These are phyloP conservation scores for Panagrolaimus sp. DNA, from an alignment of 1,140 invertebrate species.

Conservation along the genomic window DNA sequence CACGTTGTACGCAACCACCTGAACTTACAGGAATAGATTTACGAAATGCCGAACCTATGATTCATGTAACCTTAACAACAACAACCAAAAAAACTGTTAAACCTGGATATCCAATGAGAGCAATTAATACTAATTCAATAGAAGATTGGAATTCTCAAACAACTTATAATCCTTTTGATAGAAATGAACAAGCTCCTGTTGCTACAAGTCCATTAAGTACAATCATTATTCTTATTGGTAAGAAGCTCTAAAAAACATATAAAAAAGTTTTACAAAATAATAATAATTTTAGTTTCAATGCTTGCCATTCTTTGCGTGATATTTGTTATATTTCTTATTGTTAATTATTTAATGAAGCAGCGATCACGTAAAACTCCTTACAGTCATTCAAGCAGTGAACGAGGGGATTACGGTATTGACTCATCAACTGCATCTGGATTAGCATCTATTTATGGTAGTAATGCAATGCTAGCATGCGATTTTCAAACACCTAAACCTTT, in stretches of 20 bases:
- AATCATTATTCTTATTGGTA: not conserved
- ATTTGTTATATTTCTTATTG: not conserved
- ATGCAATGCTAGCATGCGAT: not conserved
- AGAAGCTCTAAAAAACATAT: not conserved
- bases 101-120: no score
- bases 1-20: not conserved
- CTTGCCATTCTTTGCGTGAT: not conserved
- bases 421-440: not conserved
- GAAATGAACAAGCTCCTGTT: not conserved
- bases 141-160: no score
- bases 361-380: not conserved
- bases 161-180: no score
- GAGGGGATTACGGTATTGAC: not conserved
- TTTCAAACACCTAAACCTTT: not conserved
- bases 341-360: not conserved
- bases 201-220: not conserved
- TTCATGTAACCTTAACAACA: not conserved
- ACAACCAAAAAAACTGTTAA: conserved; percentile 3
- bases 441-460: conserved; percentile 12
- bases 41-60: not conserved
- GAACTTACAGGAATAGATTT: not conserved
- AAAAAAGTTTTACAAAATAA: not conserved
- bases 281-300: not conserved
- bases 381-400: not conserved
- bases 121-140: no score